Evolutionary conservation across 2,888 invertebrate genomes (phyloP).

Genomic region (Chrysotoxum bicinctum): DNA sequence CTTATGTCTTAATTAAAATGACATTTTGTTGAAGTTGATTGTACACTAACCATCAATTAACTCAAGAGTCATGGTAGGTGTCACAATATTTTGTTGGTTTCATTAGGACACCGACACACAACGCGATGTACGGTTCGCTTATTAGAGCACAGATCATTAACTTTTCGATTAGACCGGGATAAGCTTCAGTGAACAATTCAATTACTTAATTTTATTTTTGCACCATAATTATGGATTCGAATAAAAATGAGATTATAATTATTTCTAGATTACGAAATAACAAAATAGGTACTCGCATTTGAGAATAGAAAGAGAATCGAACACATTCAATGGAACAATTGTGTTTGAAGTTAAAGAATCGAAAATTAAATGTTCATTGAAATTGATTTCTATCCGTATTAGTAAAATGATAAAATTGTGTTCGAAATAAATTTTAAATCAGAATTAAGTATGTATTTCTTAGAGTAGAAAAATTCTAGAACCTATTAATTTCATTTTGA

Average conservation of each 20-base stretch:
- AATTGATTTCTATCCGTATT: too few species aligned
- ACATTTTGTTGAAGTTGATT: slow-evolving; percentile 63
- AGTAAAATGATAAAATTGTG: too few species aligned
- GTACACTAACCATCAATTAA: slow-evolving; percentile 57
- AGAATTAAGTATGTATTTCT: too few species aligned
- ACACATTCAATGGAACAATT: too few species aligned
- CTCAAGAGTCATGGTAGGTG: slow-evolving; percentile 62
- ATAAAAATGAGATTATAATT: slow-evolving; percentile 21
- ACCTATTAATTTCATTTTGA: too few species aligned
- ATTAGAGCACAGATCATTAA: slow-evolving; percentile 47
- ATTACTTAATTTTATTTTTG: slow-evolving; percentile 16
- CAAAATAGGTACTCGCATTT: too few species aligned
- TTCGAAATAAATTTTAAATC: too few species aligned
- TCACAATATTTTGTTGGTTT: slow-evolving; percentile 51
- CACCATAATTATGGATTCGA: neutral
- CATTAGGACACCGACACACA: slow-evolving; percentile 21
- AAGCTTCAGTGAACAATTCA: slow-evolving; percentile 39
- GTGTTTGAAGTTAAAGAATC: too few species aligned
- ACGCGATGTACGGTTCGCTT: neutral
- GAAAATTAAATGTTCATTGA: too few species aligned
- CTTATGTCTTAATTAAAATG: slow-evolving; percentile 70
- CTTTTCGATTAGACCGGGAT: slow-evolving; percentile 40
- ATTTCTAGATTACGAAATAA: slow-evolving; percentile 4
- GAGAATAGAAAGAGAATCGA: too few species aligned
- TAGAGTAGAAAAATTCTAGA: too few species aligned